These are phyloP conservation scores for Proterorhinus semilunaris DNA, from an alignment of 2,113 vertebrate genomes.

Conservation along the genomic window DNA sequence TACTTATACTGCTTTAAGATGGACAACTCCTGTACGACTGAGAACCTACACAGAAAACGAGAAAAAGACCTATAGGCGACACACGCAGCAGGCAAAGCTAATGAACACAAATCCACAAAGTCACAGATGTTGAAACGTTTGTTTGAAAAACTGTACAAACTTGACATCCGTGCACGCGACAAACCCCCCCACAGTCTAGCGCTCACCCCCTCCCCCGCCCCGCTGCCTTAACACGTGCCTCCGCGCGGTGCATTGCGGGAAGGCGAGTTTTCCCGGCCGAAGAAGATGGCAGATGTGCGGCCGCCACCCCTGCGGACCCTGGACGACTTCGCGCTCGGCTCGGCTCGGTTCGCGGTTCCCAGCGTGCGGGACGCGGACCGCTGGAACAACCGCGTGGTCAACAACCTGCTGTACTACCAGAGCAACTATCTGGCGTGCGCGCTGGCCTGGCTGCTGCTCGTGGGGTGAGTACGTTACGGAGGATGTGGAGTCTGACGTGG, in stretches of 20 bases:
- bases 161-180: neutral
- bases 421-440: slow-evolving; percentile 59
- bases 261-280: neutral
- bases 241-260: slow-evolving; percentile 42
- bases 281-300: slow-evolving; percentile 62
- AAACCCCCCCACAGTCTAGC: too few species aligned
- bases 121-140: too few species aligned
- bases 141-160: neutral
- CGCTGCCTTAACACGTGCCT: too few species aligned
- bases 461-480: slow-evolving; percentile 47
- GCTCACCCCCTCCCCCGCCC: neutral
- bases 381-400: slow-evolving; percentile 68
- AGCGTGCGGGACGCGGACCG: slow-evolving; percentile 59
- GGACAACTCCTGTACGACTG: too few species aligned
- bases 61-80: too few species aligned
- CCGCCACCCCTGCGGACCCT: slow-evolving; percentile 62
- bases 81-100: too few species aligned
- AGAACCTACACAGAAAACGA: too few species aligned
- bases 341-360: slow-evolving; percentile 56
- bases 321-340: slow-evolving; percentile 59
- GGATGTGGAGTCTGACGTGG: slow-evolving; percentile 26
- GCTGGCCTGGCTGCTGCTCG: slow-evolving; percentile 33
- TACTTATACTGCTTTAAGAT: too few species aligned
- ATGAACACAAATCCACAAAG: too few species aligned
- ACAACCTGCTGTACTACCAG: slow-evolving; percentile 70